Conservation (phyloP, 2,797 vertebrate species). For the Mastacembelus armatus region DNA sequence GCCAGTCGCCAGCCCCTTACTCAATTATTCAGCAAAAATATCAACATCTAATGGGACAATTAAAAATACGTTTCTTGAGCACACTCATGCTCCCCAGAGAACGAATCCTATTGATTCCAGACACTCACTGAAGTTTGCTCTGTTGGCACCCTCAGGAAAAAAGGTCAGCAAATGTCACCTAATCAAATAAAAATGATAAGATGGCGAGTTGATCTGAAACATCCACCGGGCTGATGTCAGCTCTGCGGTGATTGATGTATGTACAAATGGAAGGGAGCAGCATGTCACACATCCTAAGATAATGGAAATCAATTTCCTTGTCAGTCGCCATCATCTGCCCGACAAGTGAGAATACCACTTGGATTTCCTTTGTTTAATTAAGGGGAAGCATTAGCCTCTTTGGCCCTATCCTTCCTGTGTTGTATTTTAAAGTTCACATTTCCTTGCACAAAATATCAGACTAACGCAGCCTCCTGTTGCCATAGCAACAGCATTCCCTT, state of each 20-base stretch:
- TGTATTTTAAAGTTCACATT: neutral
- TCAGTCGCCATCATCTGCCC: constrained; percentile 35
- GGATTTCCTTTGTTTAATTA: constrained; percentile 12
- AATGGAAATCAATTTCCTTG: constrained; percentile 51
- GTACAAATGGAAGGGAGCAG: constrained; percentile 31
- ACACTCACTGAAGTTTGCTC: too few species aligned
- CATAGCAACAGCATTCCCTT: neutral
- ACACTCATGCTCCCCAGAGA: too few species aligned
- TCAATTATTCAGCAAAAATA: neutral
- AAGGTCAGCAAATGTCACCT: constrained; percentile 44
- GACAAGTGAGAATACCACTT: neutral
- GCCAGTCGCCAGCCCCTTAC: too few species aligned
- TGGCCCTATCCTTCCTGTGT: neutral
- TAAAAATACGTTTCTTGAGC: neutral
- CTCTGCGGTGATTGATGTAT: constrained; percentile 16
- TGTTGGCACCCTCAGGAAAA: constrained; percentile 14
- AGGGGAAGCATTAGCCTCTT: neutral
- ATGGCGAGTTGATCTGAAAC: neutral
- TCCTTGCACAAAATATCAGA: neutral
- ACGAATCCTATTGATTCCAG: constrained; percentile 6
- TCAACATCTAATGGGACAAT: neutral
- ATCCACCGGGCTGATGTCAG: neutral
- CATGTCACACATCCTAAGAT: constrained; percentile 32
- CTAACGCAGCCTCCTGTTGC: neutral
- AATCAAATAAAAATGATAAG: constrained; percentile 26